These are phyloP conservation scores for Clarias pachynema DNA, from an alignment of 2,797 vertebrate species.

Conservation along the genomic window DNA sequence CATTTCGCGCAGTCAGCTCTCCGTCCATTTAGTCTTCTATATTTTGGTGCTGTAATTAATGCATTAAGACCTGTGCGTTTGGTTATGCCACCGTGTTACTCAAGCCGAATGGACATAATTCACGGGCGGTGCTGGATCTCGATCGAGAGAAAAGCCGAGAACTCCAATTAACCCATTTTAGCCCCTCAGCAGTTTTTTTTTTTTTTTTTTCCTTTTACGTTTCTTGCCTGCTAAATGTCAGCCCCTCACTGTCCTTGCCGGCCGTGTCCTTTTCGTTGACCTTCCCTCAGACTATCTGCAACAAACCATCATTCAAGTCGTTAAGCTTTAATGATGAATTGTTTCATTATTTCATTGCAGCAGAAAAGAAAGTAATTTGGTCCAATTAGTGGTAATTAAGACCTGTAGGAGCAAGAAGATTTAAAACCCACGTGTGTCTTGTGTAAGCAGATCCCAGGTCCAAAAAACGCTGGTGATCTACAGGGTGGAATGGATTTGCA, in stretches of 20 bases:
- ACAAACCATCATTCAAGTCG: conserved; percentile 71
- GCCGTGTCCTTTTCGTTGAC: conserved; percentile 67
- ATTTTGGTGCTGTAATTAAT: conserved; percentile 21
- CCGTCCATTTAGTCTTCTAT: neutral
- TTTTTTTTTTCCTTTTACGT: neutral
- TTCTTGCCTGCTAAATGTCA: conserved; percentile 49
- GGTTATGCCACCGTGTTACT: conserved; percentile 6
- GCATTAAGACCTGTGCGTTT: conserved; percentile 10
- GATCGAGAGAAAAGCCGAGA: neutral
- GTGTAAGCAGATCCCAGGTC: conserved; percentile 59
- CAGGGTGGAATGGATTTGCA: conserved; percentile 48
- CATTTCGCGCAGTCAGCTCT: conserved; percentile 32
- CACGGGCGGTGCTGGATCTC: neutral
- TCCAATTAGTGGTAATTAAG: conserved; percentile 80
- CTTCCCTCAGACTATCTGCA: conserved; percentile 65
- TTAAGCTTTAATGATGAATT: conserved; percentile 81
- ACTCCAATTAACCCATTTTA: conserved; percentile 39
- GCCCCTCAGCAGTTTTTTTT: conserved; percentile 31
- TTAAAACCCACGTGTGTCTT: conserved; percentile 64
- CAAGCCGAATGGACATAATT: neutral
- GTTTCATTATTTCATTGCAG: conserved; percentile 72
- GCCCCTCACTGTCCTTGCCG: conserved; percentile 61
- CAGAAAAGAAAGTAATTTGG: conserved; percentile 61
- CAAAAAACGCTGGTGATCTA: conserved; percentile 45
- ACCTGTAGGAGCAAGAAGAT: conserved; percentile 65